Evolutionary conservation across 1,140 invertebrate genomes (phyloP), one percentile per base, ranked within the genome.

Genomic region (Diabrotica undecimpunctata): DNA sequence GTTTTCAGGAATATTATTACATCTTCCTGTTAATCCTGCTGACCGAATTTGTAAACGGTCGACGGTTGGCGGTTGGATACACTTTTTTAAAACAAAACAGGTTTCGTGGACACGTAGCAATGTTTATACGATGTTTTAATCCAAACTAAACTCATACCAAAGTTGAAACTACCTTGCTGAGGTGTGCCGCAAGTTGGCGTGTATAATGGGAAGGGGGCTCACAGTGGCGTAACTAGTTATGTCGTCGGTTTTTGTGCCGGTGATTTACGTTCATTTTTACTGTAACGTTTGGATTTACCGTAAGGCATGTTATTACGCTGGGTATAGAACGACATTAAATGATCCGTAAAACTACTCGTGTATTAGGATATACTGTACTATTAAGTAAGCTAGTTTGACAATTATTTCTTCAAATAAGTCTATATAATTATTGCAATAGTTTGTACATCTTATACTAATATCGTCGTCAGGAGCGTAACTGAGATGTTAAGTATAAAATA

Each of bases 121-220:
- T 61, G 59, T 61, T 52, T 61, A 52, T 61, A 35, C 59, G 46
- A 52, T 37, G 59, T 61, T 60, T 57, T 60, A 41, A 38, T 61
- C 59, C 12, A 61, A 61, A 37, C 41, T 41, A 61, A 39, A 41
- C 59, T 41, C 38, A 25, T 46, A 46, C 59, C 50, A 61, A 58
- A 58, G 59, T 61, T 54, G 61, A 12, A 39, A 54, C 61, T 62
- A 62, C 61, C 61, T 62, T 62, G 61, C 25, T 54, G 52, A 62
- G 61, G 61, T 62, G 61, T 62, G 61, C 61, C 61, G 61, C 61
- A 50, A 51, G 39, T 60, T 51, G 58, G 39, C 35, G 53, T 54
- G 61, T 36, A 37, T 41, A 35, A 62, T 54, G 51, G 61, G 61
- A 54, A 62, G 61, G 61, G 59, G 61, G 41, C 58, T 50, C 7